Conservation (phyloP, 2,113 vertebrate species). For the Python bivittatus region DNA sequence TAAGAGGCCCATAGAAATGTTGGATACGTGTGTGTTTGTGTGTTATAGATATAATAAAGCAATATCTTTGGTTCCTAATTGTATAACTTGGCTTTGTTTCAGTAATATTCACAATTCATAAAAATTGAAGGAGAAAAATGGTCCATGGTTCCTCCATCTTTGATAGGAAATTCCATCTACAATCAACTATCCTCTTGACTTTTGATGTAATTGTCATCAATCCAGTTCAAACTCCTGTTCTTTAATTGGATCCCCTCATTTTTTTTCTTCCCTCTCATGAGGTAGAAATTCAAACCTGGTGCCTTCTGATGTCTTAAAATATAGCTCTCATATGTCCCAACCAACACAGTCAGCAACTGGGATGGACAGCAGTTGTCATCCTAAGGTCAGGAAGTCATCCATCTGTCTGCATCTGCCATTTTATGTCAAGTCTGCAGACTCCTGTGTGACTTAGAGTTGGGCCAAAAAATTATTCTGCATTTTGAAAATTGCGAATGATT, state of each 20-base stretch:
- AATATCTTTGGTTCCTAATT: constrained; percentile 39
- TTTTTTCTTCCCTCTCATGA: not conserved
- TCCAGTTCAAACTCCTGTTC: not conserved
- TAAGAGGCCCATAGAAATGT: constrained; percentile 14
- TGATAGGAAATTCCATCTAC: not conserved
- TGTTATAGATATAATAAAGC: constrained; percentile 1
- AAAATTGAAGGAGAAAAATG: constrained; percentile 5
- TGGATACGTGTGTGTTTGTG: constrained; percentile 5
- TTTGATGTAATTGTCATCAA: not conserved
- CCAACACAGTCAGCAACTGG: not conserved
- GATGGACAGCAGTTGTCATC: not conserved
- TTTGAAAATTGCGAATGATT: not conserved
- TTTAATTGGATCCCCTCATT: not conserved
- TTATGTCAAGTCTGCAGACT: not conserved
- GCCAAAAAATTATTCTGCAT: not conserved
- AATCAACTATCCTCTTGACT: not conserved
- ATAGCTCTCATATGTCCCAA: not conserved
- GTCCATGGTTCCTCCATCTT: not conserved
- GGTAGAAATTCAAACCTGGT: not conserved
- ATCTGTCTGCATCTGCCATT: not conserved
- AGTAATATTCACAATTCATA: constrained; percentile 13
- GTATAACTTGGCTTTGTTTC: constrained; percentile 28
- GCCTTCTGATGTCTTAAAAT: not conserved
- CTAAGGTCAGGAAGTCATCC: not conserved
- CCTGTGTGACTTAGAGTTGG: not conserved